Evolutionary conservation across 1,140 invertebrate genomes (phyloP), one percentile per base, ranked within the genome.

Genomic region (Drosophila athabasca): DNA sequence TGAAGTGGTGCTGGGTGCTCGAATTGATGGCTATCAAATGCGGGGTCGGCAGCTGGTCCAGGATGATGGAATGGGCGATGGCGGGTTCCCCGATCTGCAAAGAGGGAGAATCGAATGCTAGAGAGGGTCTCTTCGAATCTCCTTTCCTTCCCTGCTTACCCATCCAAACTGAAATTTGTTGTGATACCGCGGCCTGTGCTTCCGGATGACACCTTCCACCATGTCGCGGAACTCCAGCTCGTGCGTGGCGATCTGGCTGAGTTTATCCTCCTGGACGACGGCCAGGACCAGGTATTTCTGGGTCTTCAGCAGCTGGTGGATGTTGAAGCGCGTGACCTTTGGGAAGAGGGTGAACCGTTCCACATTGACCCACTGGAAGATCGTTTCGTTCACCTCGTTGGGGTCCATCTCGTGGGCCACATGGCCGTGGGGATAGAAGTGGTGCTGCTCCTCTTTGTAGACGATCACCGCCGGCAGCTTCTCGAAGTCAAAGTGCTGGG

Each of bases 301-400:
- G n/a, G 96, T 96, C 76, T 95, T 93, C 69, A 97, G 93, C 48
- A 98, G 90, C 91, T 97, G 95, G 92, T 97, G 94, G 62, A 98
- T 95, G 90, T 97, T 98, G 50, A 95, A 95, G 60, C 95, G 92
- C 6, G 96, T 96, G 7, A 92, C 94, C 94, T 97, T 97, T 8
- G 97, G 96, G 84, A 99, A 98, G 50, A 96, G 95, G 35, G 95
- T 94, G 93, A 99, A 99, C 62, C 98, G 93, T 91, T 99, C 97
- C 44, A 95, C 93, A 87, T 97, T 97, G 19, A 99, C 94, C 97
- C 98, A 99, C 50, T 95, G 94, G 66, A 95, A 94, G 66, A 98
- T 92, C 31, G 95, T 95, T 15, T 92, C 92, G 82, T 96, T 96
- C 52, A 93, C 92, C 65, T 94, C 92, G 41, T 92, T 73, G 31